Conservation (phyloP, 2,888 invertebrate genomes). For the Leptinotarsa juncta region DNA sequence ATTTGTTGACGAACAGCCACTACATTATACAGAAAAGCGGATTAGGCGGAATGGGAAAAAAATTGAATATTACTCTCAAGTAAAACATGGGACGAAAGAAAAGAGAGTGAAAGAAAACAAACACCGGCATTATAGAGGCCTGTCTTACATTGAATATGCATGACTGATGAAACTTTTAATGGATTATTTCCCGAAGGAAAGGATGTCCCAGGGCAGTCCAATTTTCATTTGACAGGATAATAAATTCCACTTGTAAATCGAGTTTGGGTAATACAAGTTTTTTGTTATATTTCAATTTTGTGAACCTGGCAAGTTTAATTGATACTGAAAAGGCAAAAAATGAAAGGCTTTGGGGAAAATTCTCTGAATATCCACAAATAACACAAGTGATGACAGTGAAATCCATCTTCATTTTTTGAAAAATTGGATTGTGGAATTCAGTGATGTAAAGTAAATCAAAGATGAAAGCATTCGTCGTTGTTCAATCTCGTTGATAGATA, state of each 20-base stretch:
- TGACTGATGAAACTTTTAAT: slow-evolving; percentile 32
- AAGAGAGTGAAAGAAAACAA: slow-evolving; percentile 34
- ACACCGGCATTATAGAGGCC: slow-evolving; percentile 24
- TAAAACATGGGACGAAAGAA: slow-evolving; percentile 1
- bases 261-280: slow-evolving; percentile 1
- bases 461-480: no score
- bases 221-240: slow-evolving; percentile 5
- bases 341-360: not conserved
- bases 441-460: no score
- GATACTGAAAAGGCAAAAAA: not conserved
- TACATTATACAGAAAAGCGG: slow-evolving; percentile 38
- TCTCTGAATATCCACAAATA: no score
- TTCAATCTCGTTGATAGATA: no score
- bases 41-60: slow-evolving; percentile 25
- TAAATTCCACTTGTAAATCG: slow-evolving; percentile 1
- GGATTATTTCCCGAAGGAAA: slow-evolving; percentile 12
- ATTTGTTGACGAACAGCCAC: slow-evolving; percentile 43
- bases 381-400: no score
- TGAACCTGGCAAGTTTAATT: not conserved
- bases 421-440: no score
- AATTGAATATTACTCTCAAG: slow-evolving; percentile 23
- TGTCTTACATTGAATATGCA: slow-evolving; percentile 34
- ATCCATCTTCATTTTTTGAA: no score
- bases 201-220: slow-evolving; percentile 16
- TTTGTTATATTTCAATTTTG: not conserved